Base-by-base conservation (phyloP, 2,797 vertebrate genomes). In the Gambelia wislizenii region DNA sequence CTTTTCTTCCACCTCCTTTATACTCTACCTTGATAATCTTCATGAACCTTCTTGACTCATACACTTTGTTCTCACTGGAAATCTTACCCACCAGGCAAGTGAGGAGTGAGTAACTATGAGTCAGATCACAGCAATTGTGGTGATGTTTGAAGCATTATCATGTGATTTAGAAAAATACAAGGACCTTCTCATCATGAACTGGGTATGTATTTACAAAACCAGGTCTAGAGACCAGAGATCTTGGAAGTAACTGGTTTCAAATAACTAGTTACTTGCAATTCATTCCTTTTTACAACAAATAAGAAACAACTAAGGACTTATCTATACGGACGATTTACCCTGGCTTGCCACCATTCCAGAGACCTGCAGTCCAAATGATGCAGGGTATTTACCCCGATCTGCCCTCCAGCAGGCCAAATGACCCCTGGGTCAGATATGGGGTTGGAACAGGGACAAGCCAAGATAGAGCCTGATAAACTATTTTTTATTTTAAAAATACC, bases 151-250 rank as follows among this genome's bases (percentile, higher is more conserved):
- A 44, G 56, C 89, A 39, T 92, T 86, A 64, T 89, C 95, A 93
- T 84, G 94, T 93, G 94, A 94, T 94, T 95, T 95, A 94, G 92
- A 84, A 87, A 91, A 92, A 86, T 56, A 67, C 64, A 30, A 27
- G 44, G 9, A 8, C 4, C 2, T 0, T 70, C 59, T 89, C 78
- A n/a, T 85, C 74, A 54, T 61, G 36, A 22, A 78, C 39, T 3
- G 69, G 85, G 76, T 1, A 88, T 76, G 36, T 85, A 54, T 39
- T 75, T 85, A 42, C 0, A 33, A 52, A 74, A 25, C 83, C 30
- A 74, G 25, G 13, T 5, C 76, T 33, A 33, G 27, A 33, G 22
- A 16, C 22, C 25, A 74, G 36, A 27, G 47, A 84, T 3, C 69
- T 25, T 70, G n/a, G 10, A 27, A 39, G 25, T 22, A 22, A 39